phyloP scores from a whole-genome alignment of 2,113 vertebrate species.

The Galbula dea region DNA sequence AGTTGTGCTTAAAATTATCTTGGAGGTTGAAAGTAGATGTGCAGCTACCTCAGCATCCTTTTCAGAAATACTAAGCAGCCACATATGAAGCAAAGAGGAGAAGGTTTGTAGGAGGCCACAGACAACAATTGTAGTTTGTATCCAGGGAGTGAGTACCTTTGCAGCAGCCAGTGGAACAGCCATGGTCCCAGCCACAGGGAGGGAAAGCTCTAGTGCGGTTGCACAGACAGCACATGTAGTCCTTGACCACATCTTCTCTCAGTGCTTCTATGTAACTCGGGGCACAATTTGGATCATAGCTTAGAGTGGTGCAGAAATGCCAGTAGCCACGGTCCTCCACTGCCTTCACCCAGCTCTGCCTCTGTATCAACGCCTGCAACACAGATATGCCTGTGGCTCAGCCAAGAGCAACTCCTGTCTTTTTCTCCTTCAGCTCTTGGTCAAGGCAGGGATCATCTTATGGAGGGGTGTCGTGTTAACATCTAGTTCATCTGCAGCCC shows the following conservation, averaged over 20 bases:
- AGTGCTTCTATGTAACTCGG: background rate
- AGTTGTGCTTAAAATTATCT: background rate
- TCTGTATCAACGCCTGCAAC: background rate
- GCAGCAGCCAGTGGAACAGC: background rate
- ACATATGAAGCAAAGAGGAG: background rate
- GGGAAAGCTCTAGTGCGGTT: background rate
- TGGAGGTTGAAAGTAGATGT: background rate
- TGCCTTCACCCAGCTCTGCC: background rate
- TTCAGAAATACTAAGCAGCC: background rate
- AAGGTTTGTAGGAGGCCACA: background rate
- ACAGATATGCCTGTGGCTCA: background rate
- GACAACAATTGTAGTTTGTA: background rate
- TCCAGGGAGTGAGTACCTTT: background rate
- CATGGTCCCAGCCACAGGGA: fast-evolving
- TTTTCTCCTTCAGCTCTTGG: background rate
- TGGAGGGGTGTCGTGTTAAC: background rate
- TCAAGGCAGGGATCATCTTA: background rate
- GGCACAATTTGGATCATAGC: background rate
- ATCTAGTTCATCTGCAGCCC: background rate
- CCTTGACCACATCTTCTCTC: background rate
- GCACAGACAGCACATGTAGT: fast-evolving
- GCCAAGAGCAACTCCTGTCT: background rate
- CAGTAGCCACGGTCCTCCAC: background rate
- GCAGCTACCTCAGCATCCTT: background rate
- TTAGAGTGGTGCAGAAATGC: background rate